Conservation (phyloP, 2,113 vertebrate species). For the Pavo muticus region DNA sequence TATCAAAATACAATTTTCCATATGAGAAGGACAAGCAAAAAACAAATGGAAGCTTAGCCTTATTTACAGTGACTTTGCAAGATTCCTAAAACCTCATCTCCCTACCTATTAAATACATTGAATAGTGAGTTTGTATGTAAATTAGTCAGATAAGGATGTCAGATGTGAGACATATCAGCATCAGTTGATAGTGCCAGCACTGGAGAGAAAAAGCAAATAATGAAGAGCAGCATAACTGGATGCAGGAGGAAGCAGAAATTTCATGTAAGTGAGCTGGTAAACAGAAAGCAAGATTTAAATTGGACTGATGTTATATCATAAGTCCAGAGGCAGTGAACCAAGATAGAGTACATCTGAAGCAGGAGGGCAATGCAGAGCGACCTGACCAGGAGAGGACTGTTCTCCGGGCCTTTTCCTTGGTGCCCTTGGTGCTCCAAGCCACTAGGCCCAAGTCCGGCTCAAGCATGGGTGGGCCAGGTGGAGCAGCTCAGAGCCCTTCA, state of each 20-base stretch:
- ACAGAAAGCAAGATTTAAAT: slow-evolving; percentile 34
- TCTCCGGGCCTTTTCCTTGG: slow-evolving; percentile 46
- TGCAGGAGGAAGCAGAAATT: neutral
- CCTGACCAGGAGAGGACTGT: slow-evolving; percentile 49
- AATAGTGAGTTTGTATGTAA: neutral
- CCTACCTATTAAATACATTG: neutral
- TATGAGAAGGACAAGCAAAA: slow-evolving; percentile 5
- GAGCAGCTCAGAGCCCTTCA: neutral
- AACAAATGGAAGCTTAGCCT: neutral
- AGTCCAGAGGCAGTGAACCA: slow-evolving; percentile 46
- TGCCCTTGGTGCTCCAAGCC: neutral
- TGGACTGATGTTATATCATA: slow-evolving; percentile 55
- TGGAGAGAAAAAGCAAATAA: neutral
- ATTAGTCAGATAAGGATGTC: neutral
- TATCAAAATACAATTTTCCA: slow-evolving; percentile 43
- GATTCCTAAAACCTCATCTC: neutral
- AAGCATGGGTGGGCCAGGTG: neutral
- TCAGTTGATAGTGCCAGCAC: neutral
- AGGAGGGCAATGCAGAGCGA: slow-evolving; percentile 43
- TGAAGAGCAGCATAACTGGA: neutral
- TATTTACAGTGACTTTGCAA: slow-evolving; percentile 32
- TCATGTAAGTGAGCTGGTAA: neutral
- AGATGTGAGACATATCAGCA: neutral
- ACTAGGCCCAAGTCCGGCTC: neutral
- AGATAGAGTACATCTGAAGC: slow-evolving; percentile 40